Conservation (phyloP, 2,888 invertebrate genomes). For the Poecilus cupreus region DNA sequence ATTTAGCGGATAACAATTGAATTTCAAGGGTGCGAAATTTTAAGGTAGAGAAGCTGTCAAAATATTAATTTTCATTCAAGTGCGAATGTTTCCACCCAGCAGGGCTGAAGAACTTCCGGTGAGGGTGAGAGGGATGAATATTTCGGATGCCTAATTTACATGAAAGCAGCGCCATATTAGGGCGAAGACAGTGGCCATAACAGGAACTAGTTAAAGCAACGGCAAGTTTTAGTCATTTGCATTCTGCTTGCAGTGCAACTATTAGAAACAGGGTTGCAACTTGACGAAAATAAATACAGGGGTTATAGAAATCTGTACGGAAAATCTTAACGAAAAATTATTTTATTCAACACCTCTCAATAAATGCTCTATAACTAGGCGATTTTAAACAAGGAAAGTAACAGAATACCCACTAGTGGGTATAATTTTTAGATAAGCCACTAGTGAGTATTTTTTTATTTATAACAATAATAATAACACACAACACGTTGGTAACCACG, state of each 20-base stretch:
- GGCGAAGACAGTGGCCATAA: neutral
- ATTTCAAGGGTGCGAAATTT: too few species aligned
- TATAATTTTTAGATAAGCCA: too few species aligned
- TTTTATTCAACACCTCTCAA: too few species aligned
- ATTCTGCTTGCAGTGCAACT: neutral
- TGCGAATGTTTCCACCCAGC: neutral
- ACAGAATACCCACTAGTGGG: too few species aligned
- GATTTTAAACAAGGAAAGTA: too few species aligned
- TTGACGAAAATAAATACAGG: neutral
- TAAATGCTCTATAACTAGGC: too few species aligned
- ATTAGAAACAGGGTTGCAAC: neutral
- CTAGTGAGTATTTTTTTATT: too few species aligned
- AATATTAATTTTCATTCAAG: neutral
- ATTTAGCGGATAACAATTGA: neutral
- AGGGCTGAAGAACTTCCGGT: neutral
- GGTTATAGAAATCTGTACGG: neutral
- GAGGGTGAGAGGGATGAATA: neutral
- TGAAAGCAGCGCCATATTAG: constrained; percentile 1
- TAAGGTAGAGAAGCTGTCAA: neutral
- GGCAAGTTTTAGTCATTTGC: neutral
- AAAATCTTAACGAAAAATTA: too few species aligned
- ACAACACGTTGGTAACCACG: too few species aligned
- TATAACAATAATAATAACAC: too few species aligned
- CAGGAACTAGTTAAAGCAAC: neutral
- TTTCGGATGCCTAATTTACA: neutral